A percentile compares a stretch with the other conserved stretches of the same genome.
Evolutionary conservation across 2,888 invertebrate genomes (phyloP).

Genomic region (Clusia tigrina): DNA sequence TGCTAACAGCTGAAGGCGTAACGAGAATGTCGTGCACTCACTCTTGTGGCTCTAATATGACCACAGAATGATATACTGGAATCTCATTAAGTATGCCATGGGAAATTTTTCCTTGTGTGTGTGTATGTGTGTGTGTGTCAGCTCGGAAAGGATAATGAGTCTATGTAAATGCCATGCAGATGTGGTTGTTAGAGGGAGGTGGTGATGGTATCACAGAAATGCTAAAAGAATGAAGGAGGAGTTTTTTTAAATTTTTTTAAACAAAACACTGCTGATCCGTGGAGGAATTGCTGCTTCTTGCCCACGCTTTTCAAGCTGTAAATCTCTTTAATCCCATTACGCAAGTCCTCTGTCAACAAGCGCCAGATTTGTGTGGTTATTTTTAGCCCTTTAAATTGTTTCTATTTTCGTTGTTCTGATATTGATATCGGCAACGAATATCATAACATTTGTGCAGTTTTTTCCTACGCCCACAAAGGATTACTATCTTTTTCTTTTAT

Average conservation of each 20-base stretch:
- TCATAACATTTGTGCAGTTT: not conserved
- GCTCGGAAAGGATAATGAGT: slow-evolving; percentile 7
- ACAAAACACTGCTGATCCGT: no score
- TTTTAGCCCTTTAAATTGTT: not conserved
- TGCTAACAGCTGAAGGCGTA: not conserved
- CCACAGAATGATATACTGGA: slow-evolving; percentile 7
- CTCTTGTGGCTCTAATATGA: slow-evolving; percentile 4
- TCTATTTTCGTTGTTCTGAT: not conserved
- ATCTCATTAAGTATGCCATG: slow-evolving; percentile 6
- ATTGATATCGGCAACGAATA: not conserved
- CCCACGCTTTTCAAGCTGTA: not conserved
- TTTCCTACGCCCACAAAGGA: not conserved
- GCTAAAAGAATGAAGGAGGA: not conserved
- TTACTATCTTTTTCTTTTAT: not conserved
- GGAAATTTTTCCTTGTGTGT: slow-evolving; percentile 4
- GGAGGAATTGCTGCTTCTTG: no score
- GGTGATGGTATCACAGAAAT: no score
- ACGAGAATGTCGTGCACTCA: not conserved
- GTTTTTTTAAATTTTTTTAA: not conserved
- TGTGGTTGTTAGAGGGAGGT: not conserved
- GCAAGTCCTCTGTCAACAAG: not conserved
- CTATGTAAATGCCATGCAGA: not conserved
- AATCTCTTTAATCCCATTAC: slow-evolving; percentile 6
- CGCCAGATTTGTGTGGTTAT: not conserved
- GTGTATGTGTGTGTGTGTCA: no score